phyloP scores from a whole-genome alignment of 2,888 invertebrate genomes.

The Thereva nobilitata region DNA sequence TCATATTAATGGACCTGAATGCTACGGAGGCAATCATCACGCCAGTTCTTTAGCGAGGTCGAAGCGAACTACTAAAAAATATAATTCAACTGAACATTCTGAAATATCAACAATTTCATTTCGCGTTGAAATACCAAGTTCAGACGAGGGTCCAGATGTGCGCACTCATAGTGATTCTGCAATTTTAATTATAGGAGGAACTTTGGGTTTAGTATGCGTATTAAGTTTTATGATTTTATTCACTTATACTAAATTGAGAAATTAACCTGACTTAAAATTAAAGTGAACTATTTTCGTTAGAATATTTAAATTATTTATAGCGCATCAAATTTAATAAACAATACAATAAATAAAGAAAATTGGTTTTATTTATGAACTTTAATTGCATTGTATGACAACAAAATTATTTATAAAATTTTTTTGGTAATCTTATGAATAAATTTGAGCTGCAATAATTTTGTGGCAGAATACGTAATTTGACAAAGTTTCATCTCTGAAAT shows the following conservation, averaged over 20 bases:
- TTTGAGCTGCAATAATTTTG: not conserved
- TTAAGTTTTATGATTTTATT: constrained; percentile 48
- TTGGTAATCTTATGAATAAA: not conserved
- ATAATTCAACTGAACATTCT: constrained; percentile 42
- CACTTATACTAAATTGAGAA: constrained; percentile 46
- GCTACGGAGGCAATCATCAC: constrained; percentile 43
- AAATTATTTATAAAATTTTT: not conserved
- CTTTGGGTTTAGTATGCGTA: constrained; percentile 46
- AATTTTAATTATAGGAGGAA: constrained; percentile 10
- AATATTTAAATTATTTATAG: not conserved
- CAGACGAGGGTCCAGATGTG: not conserved
- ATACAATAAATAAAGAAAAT: too few relatives aligned
- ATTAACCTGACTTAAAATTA: constrained; percentile 39
- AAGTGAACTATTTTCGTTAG: constrained; percentile 20
- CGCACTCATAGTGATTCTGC: not conserved
- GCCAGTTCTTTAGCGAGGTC: constrained; percentile 13
- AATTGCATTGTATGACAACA: not conserved
- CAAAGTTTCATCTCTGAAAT: too few relatives aligned
- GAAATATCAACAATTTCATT: constrained; percentile 53
- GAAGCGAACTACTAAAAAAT: constrained; percentile 44
- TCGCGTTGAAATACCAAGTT: constrained; percentile 47
- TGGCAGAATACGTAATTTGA: too few relatives aligned
- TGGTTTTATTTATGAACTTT: not conserved
- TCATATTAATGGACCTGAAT: constrained; percentile 50
- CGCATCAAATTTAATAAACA: too few relatives aligned